Percentiles rank a stretch among this genome's conserved stretches.
Evolutionary conservation across 2,113 vertebrate genomes (phyloP).

Genomic region (Eleginops maclovinus): DNA sequence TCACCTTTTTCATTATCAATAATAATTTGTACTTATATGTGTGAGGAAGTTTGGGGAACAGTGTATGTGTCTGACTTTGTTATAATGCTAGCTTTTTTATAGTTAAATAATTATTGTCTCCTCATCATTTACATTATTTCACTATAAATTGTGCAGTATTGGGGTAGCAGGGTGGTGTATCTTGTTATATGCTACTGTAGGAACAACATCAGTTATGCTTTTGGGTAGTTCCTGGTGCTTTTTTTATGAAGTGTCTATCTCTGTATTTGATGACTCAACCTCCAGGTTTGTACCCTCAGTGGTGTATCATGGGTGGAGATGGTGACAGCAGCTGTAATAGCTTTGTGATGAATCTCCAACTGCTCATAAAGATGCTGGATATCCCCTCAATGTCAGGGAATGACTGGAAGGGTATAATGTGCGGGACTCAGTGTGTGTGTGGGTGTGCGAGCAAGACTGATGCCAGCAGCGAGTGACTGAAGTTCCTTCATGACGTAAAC

Average conservation of each 20-base stretch:
- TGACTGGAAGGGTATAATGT: slow-evolving; percentile 54
- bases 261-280: slow-evolving; percentile 1
- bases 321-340: slow-evolving; percentile 60
- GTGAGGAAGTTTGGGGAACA: too few relatives aligned
- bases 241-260: too few relatives aligned
- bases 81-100: not conserved
- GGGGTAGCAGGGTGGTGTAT: too few relatives aligned
- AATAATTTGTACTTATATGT: too few relatives aligned
- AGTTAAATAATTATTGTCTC: not conserved
- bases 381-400: slow-evolving; percentile 55
- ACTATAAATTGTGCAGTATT: too few relatives aligned
- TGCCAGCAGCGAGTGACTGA: slow-evolving; percentile 44
- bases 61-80: not conserved
- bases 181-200: not conserved
- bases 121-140: not conserved
- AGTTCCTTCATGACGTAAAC: slow-evolving; percentile 58
- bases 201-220: not conserved
- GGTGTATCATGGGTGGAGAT: slow-evolving; percentile 13
- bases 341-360: slow-evolving; percentile 51
- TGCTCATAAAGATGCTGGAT: slow-evolving; percentile 54
- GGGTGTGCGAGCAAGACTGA: slow-evolving; percentile 15
- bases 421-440: slow-evolving; percentile 20
- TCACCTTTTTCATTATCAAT: too few relatives aligned
- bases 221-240: slow-evolving; percentile 18
- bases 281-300: slow-evolving; percentile 8